Evolutionary conservation across 2,113 vertebrate genomes (phyloP).

Genomic region (Cottus gobio): DNA sequence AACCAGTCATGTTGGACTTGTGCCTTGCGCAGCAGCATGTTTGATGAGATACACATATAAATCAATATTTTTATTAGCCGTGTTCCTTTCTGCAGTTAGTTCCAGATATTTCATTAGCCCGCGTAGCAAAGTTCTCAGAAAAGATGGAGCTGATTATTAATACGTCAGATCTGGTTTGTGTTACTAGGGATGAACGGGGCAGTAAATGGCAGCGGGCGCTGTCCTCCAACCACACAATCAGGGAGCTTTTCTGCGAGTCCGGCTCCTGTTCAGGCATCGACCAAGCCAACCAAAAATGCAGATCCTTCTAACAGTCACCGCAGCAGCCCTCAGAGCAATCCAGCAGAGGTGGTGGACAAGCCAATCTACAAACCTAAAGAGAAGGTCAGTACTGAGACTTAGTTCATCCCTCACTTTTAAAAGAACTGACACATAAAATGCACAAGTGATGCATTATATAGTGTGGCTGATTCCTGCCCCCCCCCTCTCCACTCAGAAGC

Average conservation of each 20-base stretch:
- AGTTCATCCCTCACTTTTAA: neutral
- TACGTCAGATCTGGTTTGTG: conserved; percentile 42
- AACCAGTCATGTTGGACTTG: conserved; percentile 71
- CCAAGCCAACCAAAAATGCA: conserved; percentile 84
- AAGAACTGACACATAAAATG: neutral
- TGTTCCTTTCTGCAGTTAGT: conserved; percentile 56
- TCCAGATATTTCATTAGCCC: conserved; percentile 68
- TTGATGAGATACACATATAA: conserved; percentile 76
- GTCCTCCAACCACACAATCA: conserved; percentile 82
- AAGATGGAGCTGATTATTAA: conserved; percentile 46
- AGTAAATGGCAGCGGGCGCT: conserved; percentile 89
- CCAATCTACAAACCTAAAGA: conserved; percentile 91
- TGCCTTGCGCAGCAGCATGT: conserved; percentile 60
- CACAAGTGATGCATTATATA: neutral
- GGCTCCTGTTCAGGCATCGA: conserved; percentile 80
- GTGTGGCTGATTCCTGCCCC: conserved; percentile 8
- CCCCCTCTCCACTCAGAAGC: conserved; percentile 83
- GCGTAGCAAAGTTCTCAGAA: conserved; percentile 42
- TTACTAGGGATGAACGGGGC: conserved; percentile 92
- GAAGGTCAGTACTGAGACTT: conserved; percentile 84
- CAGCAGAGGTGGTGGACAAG: conserved; percentile 84
- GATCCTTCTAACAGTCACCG: conserved; percentile 83
- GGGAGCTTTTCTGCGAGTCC: conserved; percentile 84
- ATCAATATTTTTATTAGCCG: conserved; percentile 74
- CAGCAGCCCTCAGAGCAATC: conserved; percentile 85